These are phyloP conservation scores for Masnerella sp. DNA, from an alignment of 2,888 invertebrate genomes.

Conservation along the genomic window DNA sequence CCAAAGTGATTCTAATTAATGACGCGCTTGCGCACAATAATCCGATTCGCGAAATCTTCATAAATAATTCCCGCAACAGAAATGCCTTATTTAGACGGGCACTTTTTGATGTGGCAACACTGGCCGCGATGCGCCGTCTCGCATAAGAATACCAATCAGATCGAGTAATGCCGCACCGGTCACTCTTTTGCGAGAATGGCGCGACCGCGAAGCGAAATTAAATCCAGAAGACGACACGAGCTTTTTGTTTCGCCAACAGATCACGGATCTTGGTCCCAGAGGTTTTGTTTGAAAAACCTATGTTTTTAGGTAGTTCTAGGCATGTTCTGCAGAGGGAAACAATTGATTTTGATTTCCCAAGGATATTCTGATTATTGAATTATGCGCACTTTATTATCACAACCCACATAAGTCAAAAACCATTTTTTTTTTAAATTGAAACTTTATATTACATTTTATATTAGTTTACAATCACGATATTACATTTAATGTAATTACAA, in stretches of 20 bases:
- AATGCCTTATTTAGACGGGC: constrained; percentile 56
- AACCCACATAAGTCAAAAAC: no score
- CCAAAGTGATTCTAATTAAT: constrained; percentile 50
- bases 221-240: constrained; percentile 54
- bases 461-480: no score
- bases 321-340: no score
- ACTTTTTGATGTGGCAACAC: constrained; percentile 56
- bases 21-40: constrained; percentile 37
- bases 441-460: no score
- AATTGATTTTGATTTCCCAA: no score
- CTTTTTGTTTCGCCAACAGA: constrained; percentile 43
- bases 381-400: no score
- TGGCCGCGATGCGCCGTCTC: constrained; percentile 37
- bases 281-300: constrained; percentile 56
- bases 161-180: constrained; percentile 39
- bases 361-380: constrained; percentile 9
- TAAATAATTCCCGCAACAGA: constrained; percentile 57
- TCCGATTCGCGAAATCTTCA: constrained; percentile 57
- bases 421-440: no score
- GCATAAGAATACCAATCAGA: constrained; percentile 59
- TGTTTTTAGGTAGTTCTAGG: no score
- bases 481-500: no score
- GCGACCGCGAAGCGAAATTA: constrained; percentile 59
- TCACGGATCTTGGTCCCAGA: constrained; percentile 35
- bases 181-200: constrained; percentile 52